These are phyloP conservation scores for Strigamia crassipes DNA, from an alignment of 2,888 invertebrate species.

Conservation along the genomic window DNA sequence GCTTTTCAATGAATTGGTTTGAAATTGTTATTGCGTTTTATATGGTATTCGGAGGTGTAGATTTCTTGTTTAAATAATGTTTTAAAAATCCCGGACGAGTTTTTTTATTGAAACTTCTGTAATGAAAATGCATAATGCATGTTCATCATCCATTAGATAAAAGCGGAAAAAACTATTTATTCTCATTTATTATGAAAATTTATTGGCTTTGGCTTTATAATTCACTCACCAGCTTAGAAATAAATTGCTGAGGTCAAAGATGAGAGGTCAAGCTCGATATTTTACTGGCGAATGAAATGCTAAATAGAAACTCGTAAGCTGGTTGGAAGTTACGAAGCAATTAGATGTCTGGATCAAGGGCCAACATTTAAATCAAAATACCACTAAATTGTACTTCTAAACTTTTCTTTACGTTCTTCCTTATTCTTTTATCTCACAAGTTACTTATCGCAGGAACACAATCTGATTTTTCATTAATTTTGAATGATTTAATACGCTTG, in stretches of 20 bases:
- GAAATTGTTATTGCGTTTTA: too few relatives aligned
- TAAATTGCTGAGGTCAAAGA: constrained; percentile 6
- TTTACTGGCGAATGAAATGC: not conserved
- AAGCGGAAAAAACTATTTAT: not conserved
- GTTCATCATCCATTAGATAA: constrained; percentile 3
- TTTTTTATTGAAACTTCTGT: not conserved
- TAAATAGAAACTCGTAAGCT: not conserved
- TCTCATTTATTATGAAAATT: not conserved
- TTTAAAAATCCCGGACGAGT: not conserved
- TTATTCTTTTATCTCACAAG: too few relatives aligned
- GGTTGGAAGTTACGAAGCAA: not conserved
- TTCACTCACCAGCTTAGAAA: not conserved
- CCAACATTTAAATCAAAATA: not conserved
- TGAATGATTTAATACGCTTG: too few relatives aligned
- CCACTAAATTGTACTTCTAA: not conserved
- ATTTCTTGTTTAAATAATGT: not conserved
- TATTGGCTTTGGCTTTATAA: not conserved
- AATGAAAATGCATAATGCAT: constrained; percentile 18
- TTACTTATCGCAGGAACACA: too few relatives aligned
- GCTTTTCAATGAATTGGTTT: too few relatives aligned
- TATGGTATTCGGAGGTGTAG: not conserved
- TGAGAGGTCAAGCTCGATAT: not conserved
- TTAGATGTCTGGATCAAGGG: constrained; percentile 23
- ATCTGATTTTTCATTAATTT: too few relatives aligned
- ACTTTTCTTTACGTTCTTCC: too few relatives aligned